These are phyloP conservation scores for Notoglanidium macrostoma DNA, from an alignment of 2,797 vertebrate species.

Conservation along the genomic window DNA sequence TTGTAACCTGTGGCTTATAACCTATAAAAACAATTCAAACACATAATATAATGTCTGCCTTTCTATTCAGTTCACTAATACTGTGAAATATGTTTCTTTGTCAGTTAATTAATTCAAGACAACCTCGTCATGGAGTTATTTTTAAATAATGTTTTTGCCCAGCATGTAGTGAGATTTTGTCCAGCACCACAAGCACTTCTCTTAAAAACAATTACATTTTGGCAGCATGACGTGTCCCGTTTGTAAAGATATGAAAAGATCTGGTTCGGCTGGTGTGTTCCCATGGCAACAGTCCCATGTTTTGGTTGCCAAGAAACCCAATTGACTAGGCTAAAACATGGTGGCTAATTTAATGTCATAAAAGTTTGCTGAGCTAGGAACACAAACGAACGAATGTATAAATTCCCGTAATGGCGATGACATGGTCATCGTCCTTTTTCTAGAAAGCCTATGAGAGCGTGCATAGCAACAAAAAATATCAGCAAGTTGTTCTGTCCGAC, in stretches of 20 bases:
- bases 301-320: neutral
- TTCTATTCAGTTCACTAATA: neutral
- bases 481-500: neutral
- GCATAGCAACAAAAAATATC: neutral
- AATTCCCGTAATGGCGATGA: neutral
- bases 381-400: neutral
- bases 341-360: neutral
- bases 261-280: neutral
- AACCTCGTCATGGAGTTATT: neutral
- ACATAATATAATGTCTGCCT: neutral
- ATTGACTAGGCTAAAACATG: neutral
- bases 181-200: neutral
- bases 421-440: neutral
- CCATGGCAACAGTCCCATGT: neutral
- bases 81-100: neutral
- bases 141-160: neutral
- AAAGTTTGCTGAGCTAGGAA: neutral
- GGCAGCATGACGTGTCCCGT: neutral
- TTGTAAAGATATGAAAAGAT: neutral
- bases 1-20: neutral
- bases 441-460: neutral
- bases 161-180: neutral
- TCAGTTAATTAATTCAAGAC: neutral
- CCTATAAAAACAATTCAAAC: neutral
- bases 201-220: neutral